Conservation (phyloP, 2,888 invertebrate species). For the Melinopterus prodromus region DNA sequence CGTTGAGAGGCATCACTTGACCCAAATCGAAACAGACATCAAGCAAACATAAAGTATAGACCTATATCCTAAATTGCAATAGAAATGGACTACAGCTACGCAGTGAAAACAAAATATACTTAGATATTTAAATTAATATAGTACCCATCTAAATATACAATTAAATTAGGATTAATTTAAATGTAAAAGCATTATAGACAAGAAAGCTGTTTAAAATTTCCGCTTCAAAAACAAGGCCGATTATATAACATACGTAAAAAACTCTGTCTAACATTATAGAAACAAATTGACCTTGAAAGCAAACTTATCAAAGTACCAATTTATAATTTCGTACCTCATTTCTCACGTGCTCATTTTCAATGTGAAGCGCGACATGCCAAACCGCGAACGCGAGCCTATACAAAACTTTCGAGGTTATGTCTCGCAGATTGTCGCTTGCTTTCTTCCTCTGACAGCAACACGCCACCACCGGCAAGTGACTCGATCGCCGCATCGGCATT, state of each 20-base stretch:
- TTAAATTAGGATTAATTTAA: too few relatives aligned
- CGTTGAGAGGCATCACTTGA: neutral
- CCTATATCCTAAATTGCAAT: neutral
- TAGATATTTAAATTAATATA: too few relatives aligned
- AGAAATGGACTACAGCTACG: neutral
- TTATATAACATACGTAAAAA: neutral
- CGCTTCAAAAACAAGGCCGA: neutral
- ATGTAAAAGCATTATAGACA: too few relatives aligned
- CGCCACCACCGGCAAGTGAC: conserved; percentile 45
- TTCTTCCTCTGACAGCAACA: conserved; percentile 34
- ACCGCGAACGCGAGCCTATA: conserved; percentile 78
- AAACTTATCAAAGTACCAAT: neutral
- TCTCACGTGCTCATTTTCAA: conserved; percentile 65
- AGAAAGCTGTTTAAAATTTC: neutral
- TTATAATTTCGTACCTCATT: conserved; percentile 12
- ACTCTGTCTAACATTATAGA: neutral
- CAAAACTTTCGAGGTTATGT: conserved; percentile 65
- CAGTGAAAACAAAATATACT: too few relatives aligned
- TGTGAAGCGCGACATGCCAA: conserved; percentile 77
- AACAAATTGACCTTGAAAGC: conserved; percentile 9
- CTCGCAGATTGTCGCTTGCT: conserved; percentile 28
- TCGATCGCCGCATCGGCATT: conserved; percentile 27
- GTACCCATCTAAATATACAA: too few relatives aligned
- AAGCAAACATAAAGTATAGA: neutral
- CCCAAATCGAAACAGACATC: neutral